A percentile compares a stretch with the other conserved stretches of the same genome.
These are phyloP conservation scores for Rattus rattus DNA, from an alignment of 2,113 vertebrate species.

Conservation along the genomic window DNA sequence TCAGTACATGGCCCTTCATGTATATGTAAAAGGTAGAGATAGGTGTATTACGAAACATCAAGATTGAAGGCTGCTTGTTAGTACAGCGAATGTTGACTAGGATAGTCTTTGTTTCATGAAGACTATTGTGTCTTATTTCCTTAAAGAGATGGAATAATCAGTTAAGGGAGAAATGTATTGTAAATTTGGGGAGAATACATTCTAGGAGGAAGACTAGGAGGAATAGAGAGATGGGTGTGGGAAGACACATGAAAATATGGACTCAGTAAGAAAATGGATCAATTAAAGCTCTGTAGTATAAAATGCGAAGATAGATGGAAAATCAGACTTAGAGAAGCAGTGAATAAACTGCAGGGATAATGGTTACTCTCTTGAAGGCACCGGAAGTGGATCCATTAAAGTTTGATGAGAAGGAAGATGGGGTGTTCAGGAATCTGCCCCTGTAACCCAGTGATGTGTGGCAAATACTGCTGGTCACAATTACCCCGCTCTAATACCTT, in stretches of 20 bases:
- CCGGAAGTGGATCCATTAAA: background rate
- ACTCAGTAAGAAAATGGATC: background rate
- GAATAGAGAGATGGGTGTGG: background rate
- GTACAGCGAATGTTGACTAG: background rate
- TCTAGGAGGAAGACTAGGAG: background rate
- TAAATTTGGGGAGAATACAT: background rate
- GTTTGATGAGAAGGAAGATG: background rate
- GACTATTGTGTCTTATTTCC: background rate
- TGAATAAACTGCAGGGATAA: background rate
- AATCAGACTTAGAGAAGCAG: background rate
- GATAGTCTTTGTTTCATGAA: background rate
- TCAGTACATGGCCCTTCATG: background rate
- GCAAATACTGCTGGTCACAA: constrained; percentile 22
- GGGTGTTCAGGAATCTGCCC: background rate
- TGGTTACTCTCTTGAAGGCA: background rate
- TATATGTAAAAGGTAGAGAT: background rate
- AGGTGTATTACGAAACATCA: background rate
- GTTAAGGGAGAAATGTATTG: background rate
- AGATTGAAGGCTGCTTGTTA: background rate
- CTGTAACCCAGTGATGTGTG: background rate
- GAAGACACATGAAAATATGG: background rate
- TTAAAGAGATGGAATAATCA: background rate
- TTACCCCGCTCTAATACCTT: constrained; percentile 28
- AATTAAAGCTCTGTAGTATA: background rate
- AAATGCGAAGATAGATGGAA: background rate